Evolutionary conservation across 2,113 vertebrate species (phyloP), one percentile per base, ranked within the genome.

Genomic region (Cynocephalus volans): DNA sequence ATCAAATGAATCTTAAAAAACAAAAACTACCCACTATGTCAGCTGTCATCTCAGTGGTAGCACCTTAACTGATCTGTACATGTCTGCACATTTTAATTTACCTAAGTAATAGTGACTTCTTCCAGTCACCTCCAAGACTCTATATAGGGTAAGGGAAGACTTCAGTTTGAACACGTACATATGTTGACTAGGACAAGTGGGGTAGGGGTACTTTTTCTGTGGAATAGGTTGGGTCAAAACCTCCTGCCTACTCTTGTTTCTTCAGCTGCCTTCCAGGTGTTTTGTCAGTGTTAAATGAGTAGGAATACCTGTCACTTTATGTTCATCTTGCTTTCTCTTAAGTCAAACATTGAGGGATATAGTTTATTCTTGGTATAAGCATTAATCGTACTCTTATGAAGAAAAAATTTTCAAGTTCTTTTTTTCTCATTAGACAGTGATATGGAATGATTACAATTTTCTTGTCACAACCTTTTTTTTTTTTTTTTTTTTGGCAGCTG

Each of bases 281-380:
- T 76, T 76, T 86, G 18, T 88, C 17, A 62, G 10, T 83, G n/a
- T 90, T 87, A 75, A 79, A n/a, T 90, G 50, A 93, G 50, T 87
- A 92, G 83, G 94, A 92, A 75, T 90, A 82, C 60, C 45, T 90
- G 0, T 45, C 91, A 82, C 67, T 95, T 95, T 90, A 80, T 3
- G 12, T 87, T 92, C 80, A 45, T 93, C 69, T 84, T 82, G 26
- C 6, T 72, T 79, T 73, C 41, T 62, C 17, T 89, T 65, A 62
- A 94, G 50, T 92, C 62, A 82, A 14, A 67, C 26, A 72, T 91
- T 93, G 56, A 94, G 24, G 75, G 15, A 56, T 92, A 33, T 70
- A 83, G 15, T 81, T 89, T 95, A 86, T 93, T 96, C 75, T 95
- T 93, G n/a, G 33, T 77, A 48, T 89, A 86, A 64, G 14, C 62